Evolutionary conservation across 1,140 invertebrate species (phyloP), one percentile per base, ranked within the genome.

Genomic region (Drosophila sp.): DNA sequence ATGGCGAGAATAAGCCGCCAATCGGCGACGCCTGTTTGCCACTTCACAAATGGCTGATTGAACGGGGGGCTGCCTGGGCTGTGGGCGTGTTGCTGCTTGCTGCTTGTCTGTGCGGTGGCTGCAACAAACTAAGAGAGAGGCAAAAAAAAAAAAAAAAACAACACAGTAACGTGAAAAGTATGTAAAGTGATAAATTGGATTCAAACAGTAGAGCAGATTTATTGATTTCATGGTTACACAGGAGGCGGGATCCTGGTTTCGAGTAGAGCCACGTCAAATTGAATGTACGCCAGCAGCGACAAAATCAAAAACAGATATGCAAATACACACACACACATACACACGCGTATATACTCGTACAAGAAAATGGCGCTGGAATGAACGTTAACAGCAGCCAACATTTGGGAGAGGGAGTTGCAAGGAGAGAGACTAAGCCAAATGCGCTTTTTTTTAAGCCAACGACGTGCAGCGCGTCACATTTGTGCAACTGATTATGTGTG

Each of bases 281-380:
- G 75, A 86, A 87, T 86, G 72, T 84, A 72, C 78, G 83, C 82
- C 82, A 86, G 11, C 51, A 86, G 82, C 83, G 82, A 86, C 82
- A 86, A 86, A 86, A 86, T 86, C 82, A 86, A 86, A 86, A 86
- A 86, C 82, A 86, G 82, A 87, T 86, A 86, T 86, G 82, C 82
- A 86, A 86, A 86, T 87, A 81, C 50, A 69, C 53, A 29, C 63
- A 51, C 61, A 53, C 56, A 57, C 41, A 65, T 50, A 53, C 36
- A 59, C 43, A 41, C 51, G 54, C 34, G 41, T 25, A 41, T 8
- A 14, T 0, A 27, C 27, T 9, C 18, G 36, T 9, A 38, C 45
- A 45, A 62, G n/a, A 74, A 75, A 71, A 71, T 75, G 65, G 65
- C 59, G 38, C 38, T 46, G 40, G 36, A 62, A 70, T 36, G 13